Base-by-base conservation (phyloP, 1,140 invertebrate genomes). In the Stegodyphus mimosarum region DNA sequence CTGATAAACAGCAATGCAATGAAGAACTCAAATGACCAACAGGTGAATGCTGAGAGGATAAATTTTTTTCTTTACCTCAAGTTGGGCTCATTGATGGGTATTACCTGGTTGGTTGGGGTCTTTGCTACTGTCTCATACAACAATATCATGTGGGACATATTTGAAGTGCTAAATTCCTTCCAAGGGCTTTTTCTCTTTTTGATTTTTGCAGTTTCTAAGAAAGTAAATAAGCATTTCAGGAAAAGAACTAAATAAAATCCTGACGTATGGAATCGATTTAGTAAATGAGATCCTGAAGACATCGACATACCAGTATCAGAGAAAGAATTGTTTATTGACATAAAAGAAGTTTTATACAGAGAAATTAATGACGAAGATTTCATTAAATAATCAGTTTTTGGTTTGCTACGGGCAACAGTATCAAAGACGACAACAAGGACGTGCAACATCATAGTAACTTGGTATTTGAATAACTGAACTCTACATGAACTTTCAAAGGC, bases 181-280 rank as follows among this genome's bases (percentile, higher is more conserved):
- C 92, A 93, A 88, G 93, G 93, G 0, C 87, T 93, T 6, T 93
- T 93, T 88, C 91, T 93, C 18, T 92, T 93, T 86, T 80, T 93
- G 4, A 92, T 92, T 0, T 93, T 93, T 89, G 92, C 93, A 10
- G 93, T 74, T 33, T 75, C 70, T 2, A 17, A 55, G 18, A 86
- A 55, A 60, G 85, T 86, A 0, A 48, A 17, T n/a, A 60, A 74
- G n/a, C 71, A 75, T 64, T 17, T 79, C n/a, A 18, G 17, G 15
- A 48, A 86, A 5, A 85, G 11, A 33, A 10, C 4, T 33, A 33
- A 33, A 33, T 33, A 33, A 33, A 33, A 33, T 33, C 33, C 33
- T 33, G 33, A 33, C 3, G 33, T 33, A 33, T 33, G 33, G 3
- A 33, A 33, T 33, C 33, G 33, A 33, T 33, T 33, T 33, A 33